Evolutionary conservation across 1,140 invertebrate genomes (phyloP).

Genomic region (Tyrophagus putrescentiae): DNA sequence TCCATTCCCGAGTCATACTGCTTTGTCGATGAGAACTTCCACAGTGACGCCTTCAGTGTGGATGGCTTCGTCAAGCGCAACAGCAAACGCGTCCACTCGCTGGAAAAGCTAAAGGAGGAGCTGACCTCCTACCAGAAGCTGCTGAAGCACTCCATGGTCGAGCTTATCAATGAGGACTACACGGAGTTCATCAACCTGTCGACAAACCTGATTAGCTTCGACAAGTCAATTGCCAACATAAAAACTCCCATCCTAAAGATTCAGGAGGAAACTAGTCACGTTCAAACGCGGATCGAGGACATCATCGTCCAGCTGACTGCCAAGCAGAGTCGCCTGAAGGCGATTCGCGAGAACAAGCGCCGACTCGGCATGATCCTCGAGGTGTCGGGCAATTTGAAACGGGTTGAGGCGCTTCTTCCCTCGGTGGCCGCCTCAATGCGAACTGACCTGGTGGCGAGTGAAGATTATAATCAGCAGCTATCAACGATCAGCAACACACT

Average conservation of each 20-base stretch:
- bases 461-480: too few relatives aligned
- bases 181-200: constrained; percentile 91
- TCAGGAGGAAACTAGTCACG: constrained; percentile 51
- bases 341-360: constrained; percentile 6
- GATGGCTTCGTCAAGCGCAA: constrained; percentile 76
- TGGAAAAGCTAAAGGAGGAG: constrained; percentile 78
- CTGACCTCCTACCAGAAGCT: constrained; percentile 75
- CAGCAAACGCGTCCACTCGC: constrained; percentile 49
- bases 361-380: constrained; percentile 9
- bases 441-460: too few relatives aligned
- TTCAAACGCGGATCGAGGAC: not conserved
- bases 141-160: constrained; percentile 77
- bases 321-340: not conserved
- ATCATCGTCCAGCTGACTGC: not conserved
- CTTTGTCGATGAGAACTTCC: constrained; percentile 22
- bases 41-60: constrained; percentile 57
- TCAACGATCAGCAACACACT: too few relatives aligned
- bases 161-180: constrained; percentile 92
- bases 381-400: not conserved
- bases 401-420: not conserved
- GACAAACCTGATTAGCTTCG: constrained; percentile 76
- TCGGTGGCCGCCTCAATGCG: too few relatives aligned
- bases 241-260: constrained; percentile 57
- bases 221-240: constrained; percentile 64
- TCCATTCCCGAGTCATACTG: constrained; percentile 7